A percentile compares a stretch with the other conserved stretches of the same genome.
phyloP scores from a whole-genome alignment of 2,113 vertebrate species.

The Pampusana beccarii region DNA sequence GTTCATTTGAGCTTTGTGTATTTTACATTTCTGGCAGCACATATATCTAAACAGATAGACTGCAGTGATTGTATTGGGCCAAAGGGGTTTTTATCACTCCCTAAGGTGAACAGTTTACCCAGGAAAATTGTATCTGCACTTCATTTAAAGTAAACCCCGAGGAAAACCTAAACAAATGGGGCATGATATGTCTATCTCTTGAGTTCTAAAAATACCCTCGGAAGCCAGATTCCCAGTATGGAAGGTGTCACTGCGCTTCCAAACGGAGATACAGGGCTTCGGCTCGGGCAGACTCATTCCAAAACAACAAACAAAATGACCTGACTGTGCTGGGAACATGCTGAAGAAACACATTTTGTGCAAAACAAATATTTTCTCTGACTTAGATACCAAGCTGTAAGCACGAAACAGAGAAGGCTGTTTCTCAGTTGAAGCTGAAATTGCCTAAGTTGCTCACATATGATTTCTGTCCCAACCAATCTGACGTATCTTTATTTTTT shows the following conservation, averaged over 20 bases:
- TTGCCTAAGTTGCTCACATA: neutral
- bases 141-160: conserved; percentile 45
- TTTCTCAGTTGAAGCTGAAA: neutral
- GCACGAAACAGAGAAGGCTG: neutral
- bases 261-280: neutral
- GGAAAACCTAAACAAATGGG: conserved; percentile 56
- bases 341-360: neutral
- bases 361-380: neutral
- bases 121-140: conserved; percentile 45
- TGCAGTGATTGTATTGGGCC: conserved; percentile 21
- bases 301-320: neutral
- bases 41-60: conserved; percentile 46
- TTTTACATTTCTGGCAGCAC: conserved; percentile 62
- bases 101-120: conserved; percentile 47
- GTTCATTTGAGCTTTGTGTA: conserved; percentile 61
- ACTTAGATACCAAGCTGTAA: neutral
- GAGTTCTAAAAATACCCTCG: neutral
- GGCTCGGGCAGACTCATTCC: neutral
- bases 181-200: conserved; percentile 7
- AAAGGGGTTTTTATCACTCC: conserved; percentile 46
- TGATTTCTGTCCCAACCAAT: neutral
- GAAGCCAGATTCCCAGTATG: neutral
- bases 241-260: neutral
- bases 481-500: neutral
- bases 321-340: neutral